Conservation (phyloP, 1,140 invertebrate species). For the Uloborus diversus region DNA sequence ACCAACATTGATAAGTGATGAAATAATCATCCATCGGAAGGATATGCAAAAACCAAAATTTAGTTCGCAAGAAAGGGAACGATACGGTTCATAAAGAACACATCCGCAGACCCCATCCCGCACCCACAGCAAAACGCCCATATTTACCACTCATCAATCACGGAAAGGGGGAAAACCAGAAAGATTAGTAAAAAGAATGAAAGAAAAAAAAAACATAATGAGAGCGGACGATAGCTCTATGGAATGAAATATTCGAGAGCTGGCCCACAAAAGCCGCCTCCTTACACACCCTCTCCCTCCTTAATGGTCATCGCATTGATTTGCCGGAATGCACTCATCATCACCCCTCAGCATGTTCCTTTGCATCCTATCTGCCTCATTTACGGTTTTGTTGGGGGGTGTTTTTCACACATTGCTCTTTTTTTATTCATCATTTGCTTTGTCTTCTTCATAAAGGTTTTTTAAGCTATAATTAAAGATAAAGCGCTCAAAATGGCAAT, state of each 20-base stretch:
- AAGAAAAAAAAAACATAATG: slow-evolving; percentile 26
- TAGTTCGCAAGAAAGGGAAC: too few species aligned
- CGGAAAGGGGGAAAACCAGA: neutral
- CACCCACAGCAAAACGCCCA: slow-evolving; percentile 28
- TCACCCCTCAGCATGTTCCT: neutral
- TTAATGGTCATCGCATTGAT: slow-evolving; percentile 24
- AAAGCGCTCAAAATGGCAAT: too few species aligned
- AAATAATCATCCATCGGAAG: too few species aligned
- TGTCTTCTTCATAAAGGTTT: too few species aligned
- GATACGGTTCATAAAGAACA: too few species aligned
- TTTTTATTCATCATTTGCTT: too few species aligned
- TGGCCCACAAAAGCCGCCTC: slow-evolving; percentile 32
- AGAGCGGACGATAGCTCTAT: slow-evolving; percentile 1
- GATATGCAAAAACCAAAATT: too few species aligned
- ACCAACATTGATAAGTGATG: too few species aligned
- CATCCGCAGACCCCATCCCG: slow-evolving; percentile 17
- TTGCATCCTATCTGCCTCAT: neutral
- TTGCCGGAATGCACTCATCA: neutral
- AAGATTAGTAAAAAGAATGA: too few species aligned
- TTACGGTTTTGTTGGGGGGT: neutral
- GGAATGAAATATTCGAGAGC: slow-evolving; percentile 29
- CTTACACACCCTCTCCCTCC: neutral
- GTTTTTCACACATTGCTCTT: neutral
- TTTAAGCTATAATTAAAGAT: too few species aligned
- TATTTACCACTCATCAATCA: slow-evolving; percentile 36